Evolutionary conservation across 2,797 vertebrate species (phyloP).

Genomic region (Phyllotis vaccarum): DNA sequence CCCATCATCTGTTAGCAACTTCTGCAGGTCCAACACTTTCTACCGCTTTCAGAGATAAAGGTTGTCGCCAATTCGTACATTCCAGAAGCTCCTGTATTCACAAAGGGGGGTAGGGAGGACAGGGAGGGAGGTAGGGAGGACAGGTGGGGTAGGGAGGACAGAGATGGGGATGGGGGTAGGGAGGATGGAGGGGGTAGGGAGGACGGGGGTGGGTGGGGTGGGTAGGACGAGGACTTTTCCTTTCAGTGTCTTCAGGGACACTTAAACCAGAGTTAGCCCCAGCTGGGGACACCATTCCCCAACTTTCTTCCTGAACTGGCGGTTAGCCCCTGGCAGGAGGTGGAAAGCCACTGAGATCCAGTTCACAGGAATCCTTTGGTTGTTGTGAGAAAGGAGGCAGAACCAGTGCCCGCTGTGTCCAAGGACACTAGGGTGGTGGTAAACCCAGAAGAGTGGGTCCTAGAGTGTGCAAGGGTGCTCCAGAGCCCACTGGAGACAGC

Average conservation of each 20-base stretch:
- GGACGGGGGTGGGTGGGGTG: background rate
- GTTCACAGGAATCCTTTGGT: background rate
- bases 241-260: background rate
- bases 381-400: too few relatives aligned
- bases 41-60: background rate
- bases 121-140: background rate
- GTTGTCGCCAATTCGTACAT: background rate
- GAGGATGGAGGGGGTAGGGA: background rate
- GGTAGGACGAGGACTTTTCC: constrained; percentile 63
- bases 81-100: background rate
- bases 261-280: background rate
- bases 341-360: background rate
- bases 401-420: background rate
- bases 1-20: background rate
- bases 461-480: background rate
- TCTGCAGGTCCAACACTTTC: background rate
- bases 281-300: background rate
- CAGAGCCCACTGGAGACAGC: accelerated
- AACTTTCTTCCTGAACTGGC: background rate
- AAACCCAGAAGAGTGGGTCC: accelerated
- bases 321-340: background rate
- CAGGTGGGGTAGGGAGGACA: background rate
- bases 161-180: too few relatives aligned
- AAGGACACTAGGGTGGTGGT: background rate
- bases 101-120: background rate